Evolutionary conservation across 2,113 vertebrate genomes (phyloP).

Genomic region (Perognathus longimembris): DNA sequence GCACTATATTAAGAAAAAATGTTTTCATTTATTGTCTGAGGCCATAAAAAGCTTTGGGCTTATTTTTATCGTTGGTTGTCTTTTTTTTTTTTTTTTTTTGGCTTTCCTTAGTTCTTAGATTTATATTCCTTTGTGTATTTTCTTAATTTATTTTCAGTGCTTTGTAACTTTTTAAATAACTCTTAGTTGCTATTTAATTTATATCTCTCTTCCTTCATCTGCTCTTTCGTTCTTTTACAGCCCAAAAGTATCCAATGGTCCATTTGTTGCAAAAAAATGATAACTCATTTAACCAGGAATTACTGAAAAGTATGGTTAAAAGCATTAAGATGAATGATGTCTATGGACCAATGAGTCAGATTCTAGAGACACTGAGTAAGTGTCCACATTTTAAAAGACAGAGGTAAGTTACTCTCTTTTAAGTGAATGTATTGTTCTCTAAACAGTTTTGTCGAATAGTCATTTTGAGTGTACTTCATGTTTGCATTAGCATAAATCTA

Average conservation of each 20-base stretch:
- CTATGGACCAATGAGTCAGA: conserved; percentile 97
- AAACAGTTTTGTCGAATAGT: conserved; percentile 15
- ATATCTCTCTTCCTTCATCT: conserved; percentile 55
- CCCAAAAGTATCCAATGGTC: conserved; percentile 92
- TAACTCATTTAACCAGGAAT: conserved; percentile 93
- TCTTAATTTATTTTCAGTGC: conserved; percentile 59
- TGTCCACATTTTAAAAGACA: conserved; percentile 94
- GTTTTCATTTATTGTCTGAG: conserved; percentile 60
- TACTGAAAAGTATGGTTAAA: conserved; percentile 94
- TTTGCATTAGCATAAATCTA: not conserved
- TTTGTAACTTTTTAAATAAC: conserved; percentile 59
- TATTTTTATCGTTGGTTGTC: conserved; percentile 67
- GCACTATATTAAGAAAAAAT: conserved; percentile 40
- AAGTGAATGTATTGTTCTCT: not conserved
- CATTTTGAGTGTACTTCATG: not conserved
- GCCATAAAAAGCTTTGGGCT: conserved; percentile 11
- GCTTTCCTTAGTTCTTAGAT: conserved; percentile 59
- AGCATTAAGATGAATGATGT: conserved; percentile 98
- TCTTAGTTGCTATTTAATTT: conserved; percentile 45
- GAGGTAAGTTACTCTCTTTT: conserved; percentile 86
- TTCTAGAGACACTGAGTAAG: conserved; percentile 93
- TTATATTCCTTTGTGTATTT: conserved; percentile 61
- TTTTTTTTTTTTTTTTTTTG: conserved; percentile 47
- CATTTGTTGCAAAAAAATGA: conserved; percentile 92
- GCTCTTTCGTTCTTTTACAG: conserved; percentile 84